Evolutionary conservation across 2,888 invertebrate genomes (phyloP).

Genomic region (Diarsia dahlii): DNA sequence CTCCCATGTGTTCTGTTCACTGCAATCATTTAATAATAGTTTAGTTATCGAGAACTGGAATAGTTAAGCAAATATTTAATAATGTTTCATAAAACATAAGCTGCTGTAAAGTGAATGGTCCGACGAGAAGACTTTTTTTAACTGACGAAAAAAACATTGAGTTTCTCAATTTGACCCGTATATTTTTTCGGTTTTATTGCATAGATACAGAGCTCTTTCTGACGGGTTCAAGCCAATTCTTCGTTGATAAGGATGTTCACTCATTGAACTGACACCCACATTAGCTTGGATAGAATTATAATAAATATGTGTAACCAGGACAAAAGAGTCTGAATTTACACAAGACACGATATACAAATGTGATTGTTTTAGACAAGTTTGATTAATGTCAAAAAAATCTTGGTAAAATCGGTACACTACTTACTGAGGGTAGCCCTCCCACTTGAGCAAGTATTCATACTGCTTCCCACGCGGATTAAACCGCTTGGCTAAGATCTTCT

Average conservation of each 20-base stretch:
- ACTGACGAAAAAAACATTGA: no score
- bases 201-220: neutral
- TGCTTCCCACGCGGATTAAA: slow-evolving; percentile 95
- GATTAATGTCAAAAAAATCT: neutral
- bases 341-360: neutral
- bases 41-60: neutral
- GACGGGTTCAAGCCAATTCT: neutral
- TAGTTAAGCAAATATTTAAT: neutral
- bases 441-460: slow-evolving; percentile 96
- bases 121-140: neutral
- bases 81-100: neutral
- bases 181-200: neutral
- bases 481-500: slow-evolving; percentile 96
- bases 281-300: neutral
- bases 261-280: neutral
- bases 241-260: accelerated
- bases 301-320: neutral
- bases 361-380: neutral
- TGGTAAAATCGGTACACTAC: slow-evolving; percentile 70
- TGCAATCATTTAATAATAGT: slow-evolving; percentile 67
- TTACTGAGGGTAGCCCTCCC: slow-evolving; percentile 95
- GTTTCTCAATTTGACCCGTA: no score
- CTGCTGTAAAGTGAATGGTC: neutral
- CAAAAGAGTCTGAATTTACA: neutral
- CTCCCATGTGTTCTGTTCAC: slow-evolving; percentile 96